Evolutionary conservation across 2,888 invertebrate genomes (phyloP), one percentile per base, ranked within the genome.

Genomic region (Anthophora plumipes): DNA sequence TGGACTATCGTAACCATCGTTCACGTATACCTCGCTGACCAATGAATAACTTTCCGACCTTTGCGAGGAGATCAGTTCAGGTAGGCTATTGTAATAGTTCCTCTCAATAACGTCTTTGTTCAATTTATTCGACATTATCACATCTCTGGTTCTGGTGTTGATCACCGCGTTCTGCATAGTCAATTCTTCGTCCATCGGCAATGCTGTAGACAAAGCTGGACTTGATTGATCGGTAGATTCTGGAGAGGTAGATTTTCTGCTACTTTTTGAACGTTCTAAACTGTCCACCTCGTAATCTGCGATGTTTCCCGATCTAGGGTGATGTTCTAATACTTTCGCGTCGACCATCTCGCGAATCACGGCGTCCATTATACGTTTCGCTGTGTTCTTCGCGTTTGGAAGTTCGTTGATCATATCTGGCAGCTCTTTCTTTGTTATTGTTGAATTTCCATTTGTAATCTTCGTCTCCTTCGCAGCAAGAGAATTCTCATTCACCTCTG

Each of bases 121-220:
- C 75, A 94, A 37, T 52, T 94, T 63, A 17, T 63, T 94, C 0
- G 94, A 94, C 39, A 94, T 94, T 2, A 95, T 95, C 91, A 93
- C 93, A 76, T 95, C 95, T 39, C 95, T 95, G 0, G 95, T 95
- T 84, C 94, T 94, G 9, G 94, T 94, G 91, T 96, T 96, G 82
- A 97, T 96, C 2, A 97, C 95, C 4, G 96, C 96, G 90, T 97
- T 97, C 87, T 95, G 94, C 94, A 97, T 97, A 37, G 97, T 97
- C 84, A 97, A 94, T 92, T 97, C 97, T 94, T 97, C 97, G 90
- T 97, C 97, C 91, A 97, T 94, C 0, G 97, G 97, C 71, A 97
- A 92, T 0, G 97, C 96, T 2, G 95, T 95, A 84, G 96, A 97
- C 75, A 97, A 92, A 82, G 96, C 96, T 4, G 97, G 97, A 89